Evolutionary conservation across 1,140 invertebrate genomes (phyloP).

Genomic region (Pseudomyrmex concolor): DNA sequence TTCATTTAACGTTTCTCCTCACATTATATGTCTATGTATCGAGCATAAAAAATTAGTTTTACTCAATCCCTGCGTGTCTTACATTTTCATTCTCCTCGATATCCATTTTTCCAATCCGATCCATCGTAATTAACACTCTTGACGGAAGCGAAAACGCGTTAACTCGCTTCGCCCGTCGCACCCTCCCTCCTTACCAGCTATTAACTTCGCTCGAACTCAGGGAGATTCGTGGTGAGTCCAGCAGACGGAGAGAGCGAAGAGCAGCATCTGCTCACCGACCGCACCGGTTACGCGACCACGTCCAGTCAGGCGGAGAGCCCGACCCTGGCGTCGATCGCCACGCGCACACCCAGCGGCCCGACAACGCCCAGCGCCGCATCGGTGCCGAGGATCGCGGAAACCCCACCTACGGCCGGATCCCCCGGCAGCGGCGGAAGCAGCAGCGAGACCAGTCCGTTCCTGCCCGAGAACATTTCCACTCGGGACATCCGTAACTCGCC

Average conservation of each 20-base stretch:
- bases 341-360: conserved; percentile 76
- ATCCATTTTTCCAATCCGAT: too few species aligned
- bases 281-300: conserved; percentile 58
- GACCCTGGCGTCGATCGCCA: conserved; percentile 63
- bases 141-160: conserved; percentile 3
- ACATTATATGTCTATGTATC: neutral
- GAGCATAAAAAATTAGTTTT: conserved; percentile 5
- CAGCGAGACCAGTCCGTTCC: conserved; percentile 85
- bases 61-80: neutral
- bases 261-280: conserved; percentile 63
- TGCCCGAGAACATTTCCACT: conserved; percentile 67
- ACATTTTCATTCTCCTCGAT: too few species aligned
- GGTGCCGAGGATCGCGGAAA: conserved; percentile 81
- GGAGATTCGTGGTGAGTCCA: conserved; percentile 84
- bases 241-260: conserved; percentile 81
- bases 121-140: neutral
- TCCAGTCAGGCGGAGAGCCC: conserved; percentile 72
- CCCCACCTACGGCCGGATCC: conserved; percentile 84
- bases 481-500: conserved; percentile 78
- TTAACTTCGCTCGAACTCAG: conserved; percentile 77
- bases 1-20: neutral
- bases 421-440: conserved; percentile 88
- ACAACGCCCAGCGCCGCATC: conserved; percentile 74
- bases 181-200: conserved; percentile 62
- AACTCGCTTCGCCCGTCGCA: conserved; percentile 1